Percentiles rank a stretch among this genome's conserved stretches.
phyloP scores from a whole-genome alignment of 1,140 invertebrate species.

The Aethina tumida region DNA sequence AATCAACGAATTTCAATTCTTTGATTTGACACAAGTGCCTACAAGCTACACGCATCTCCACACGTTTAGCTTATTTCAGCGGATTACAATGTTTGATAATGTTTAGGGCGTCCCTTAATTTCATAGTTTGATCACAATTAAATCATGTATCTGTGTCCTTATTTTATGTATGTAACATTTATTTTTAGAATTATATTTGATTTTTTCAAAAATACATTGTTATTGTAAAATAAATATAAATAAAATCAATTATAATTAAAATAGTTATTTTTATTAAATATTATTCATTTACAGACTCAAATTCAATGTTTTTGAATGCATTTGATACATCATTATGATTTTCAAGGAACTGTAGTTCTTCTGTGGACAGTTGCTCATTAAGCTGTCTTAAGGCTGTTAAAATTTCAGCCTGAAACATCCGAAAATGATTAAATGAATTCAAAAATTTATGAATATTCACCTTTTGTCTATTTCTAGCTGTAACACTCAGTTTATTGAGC shows the following conservation, averaged over 20 bases:
- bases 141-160: no score
- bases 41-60: no score
- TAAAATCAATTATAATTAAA: slow-evolving; percentile 1
- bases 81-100: no score
- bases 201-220: background rate
- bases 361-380: slow-evolving; percentile 49
- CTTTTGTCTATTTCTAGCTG: slow-evolving; percentile 36
- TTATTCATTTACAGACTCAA: slow-evolving; percentile 24
- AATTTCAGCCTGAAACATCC: slow-evolving; percentile 49
- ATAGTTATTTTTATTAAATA: slow-evolving; percentile 5
- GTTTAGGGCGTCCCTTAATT: no score
- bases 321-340: slow-evolving; percentile 28
- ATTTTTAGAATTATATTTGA: background rate
- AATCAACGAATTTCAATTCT: no score
- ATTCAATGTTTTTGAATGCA: slow-evolving; percentile 28
- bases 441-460: slow-evolving; percentile 13
- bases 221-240: background rate
- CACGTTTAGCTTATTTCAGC: no score
- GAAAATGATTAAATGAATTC: background rate
- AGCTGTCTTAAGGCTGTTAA: slow-evolving; percentile 58
- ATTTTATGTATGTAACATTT: background rate
- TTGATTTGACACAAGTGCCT: no score
- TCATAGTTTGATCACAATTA: no score
- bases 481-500: slow-evolving; percentile 39
- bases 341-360: slow-evolving; percentile 50